Percentiles rank a stretch among this genome's conserved stretches.
phyloP scores from a whole-genome alignment of 2,113 vertebrate genomes.

The Tupaia chinensis region DNA sequence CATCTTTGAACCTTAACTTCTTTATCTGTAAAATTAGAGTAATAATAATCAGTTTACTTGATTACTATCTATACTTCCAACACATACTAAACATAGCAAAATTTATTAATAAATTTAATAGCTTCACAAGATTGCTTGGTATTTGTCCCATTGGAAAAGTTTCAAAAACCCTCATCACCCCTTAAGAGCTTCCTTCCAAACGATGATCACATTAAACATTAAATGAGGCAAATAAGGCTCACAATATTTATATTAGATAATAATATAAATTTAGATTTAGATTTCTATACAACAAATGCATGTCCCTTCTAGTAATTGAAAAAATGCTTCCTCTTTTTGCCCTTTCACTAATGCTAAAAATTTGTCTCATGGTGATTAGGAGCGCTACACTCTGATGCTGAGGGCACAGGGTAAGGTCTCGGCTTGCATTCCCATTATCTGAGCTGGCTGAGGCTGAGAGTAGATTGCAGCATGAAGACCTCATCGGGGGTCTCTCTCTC shows the following conservation, averaged over 20 bases:
- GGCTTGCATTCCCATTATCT: too few species aligned
- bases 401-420: too few species aligned
- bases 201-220: background rate
- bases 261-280: too few species aligned
- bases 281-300: too few species aligned
- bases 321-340: background rate
- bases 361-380: too few species aligned
- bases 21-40: background rate
- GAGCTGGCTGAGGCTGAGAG: too few species aligned
- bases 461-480: too few species aligned
- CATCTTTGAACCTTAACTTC: slow-evolving; percentile 31
- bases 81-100: background rate
- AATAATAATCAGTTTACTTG: background rate
- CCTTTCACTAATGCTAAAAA: background rate
- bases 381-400: too few species aligned
- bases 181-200: slow-evolving; percentile 8
- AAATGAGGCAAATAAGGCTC: background rate
- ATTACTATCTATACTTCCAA: background rate
- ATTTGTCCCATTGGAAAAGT: background rate
- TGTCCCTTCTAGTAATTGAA: background rate
- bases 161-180: background rate
- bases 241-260: background rate
- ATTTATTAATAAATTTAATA: background rate
- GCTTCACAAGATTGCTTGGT: background rate
- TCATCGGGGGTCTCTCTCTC: too few species aligned